Conservation (phyloP, 2,888 invertebrate species). For the Himalopsyche japonica region DNA sequence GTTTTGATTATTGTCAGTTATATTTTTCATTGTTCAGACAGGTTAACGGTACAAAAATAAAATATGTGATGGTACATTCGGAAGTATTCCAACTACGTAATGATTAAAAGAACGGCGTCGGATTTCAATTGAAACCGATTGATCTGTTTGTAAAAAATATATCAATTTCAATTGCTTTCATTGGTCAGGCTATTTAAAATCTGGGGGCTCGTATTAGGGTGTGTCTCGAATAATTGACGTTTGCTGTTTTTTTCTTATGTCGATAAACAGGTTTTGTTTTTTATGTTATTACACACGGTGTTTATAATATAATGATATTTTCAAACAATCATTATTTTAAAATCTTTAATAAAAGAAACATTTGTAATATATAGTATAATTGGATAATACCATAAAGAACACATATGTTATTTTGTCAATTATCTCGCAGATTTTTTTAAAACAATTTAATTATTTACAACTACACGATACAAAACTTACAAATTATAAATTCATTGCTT, state of each 20-base stretch:
- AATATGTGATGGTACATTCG: neutral
- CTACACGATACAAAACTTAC: too few species aligned
- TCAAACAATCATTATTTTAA: too few species aligned
- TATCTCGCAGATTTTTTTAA: too few species aligned
- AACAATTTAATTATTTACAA: too few species aligned
- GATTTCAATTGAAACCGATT: conserved; percentile 1
- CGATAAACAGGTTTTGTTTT: neutral
- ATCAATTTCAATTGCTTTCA: neutral
- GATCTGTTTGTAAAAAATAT: neutral
- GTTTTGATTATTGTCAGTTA: neutral
- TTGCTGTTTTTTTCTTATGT: neutral
- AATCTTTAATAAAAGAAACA: too few species aligned
- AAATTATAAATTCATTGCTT: too few species aligned
- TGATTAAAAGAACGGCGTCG: neutral
- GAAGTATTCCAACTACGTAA: neutral
- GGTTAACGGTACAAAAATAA: neutral
- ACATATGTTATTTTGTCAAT: too few species aligned
- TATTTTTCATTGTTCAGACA: neutral
- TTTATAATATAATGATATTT: neutral
- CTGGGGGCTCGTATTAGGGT: conserved; percentile 5
- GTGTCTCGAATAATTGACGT: neutral
- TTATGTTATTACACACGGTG: neutral
- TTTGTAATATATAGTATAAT: too few species aligned
- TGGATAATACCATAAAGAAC: too few species aligned
- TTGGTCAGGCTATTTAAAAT: neutral